Evolutionary conservation across 2,797 vertebrate species (phyloP).

Genomic region (Anomalospiza imberbis): DNA sequence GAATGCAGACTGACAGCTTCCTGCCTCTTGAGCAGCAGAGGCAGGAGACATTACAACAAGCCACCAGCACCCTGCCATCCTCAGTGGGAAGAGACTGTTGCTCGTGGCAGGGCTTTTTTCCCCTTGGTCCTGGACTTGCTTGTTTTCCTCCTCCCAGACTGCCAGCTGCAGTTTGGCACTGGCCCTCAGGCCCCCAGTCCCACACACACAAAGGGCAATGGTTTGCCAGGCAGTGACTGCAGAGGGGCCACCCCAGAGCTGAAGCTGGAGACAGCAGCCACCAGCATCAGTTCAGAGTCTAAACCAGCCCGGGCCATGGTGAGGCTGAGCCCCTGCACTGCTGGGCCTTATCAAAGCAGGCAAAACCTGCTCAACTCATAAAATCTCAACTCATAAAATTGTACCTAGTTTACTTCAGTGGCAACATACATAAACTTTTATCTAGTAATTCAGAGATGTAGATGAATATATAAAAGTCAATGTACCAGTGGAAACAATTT

Average conservation of each 20-base stretch:
- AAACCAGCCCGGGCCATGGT: rapidly evolving
- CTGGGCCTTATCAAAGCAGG: neutral
- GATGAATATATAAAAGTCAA: neutral
- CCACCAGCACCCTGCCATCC: neutral
- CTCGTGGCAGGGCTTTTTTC: neutral
- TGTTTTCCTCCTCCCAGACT: neutral
- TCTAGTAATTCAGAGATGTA: neutral
- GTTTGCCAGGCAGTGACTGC: neutral
- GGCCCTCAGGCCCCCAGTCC: no score
- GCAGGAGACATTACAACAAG: neutral
- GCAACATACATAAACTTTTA: neutral
- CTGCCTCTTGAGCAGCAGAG: neutral
- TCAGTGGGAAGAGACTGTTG: neutral
- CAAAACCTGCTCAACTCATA: neutral
- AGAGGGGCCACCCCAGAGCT: neutral
- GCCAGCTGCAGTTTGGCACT: neutral
- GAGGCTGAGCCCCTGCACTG: rapidly evolving
- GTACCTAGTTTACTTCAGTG: neutral
- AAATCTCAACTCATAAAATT: neutral
- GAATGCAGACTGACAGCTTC: neutral
- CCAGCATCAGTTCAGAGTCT: rapidly evolving
- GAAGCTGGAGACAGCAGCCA: neutral
- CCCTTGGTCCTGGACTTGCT: neutral
- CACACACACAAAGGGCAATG: neutral
- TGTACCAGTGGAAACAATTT: neutral